A percentile compares a stretch with the other conserved stretches of the same genome.
These are phyloP conservation scores for Megaceryle alcyon DNA, from an alignment of 2,797 vertebrate genomes.

Conservation along the genomic window DNA sequence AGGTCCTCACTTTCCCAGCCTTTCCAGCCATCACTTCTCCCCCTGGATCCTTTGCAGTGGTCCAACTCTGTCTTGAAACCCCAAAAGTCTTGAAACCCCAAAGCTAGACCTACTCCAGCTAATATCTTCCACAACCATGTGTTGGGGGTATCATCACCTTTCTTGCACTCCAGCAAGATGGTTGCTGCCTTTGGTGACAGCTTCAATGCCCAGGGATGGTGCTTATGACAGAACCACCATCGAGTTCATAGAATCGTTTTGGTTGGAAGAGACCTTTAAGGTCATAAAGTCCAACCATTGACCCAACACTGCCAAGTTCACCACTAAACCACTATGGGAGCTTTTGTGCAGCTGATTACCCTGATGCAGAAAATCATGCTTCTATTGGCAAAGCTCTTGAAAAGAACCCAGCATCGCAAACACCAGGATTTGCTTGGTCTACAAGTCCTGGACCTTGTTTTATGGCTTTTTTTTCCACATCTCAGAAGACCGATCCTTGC, in stretches of 20 bases:
- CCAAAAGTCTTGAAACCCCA: neutral
- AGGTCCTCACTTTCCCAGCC: neutral
- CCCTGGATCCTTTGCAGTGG: neutral
- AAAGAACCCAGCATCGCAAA: rapidly evolving
- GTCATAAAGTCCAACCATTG: neutral
- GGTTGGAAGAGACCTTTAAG: neutral
- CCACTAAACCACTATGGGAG: too few species aligned
- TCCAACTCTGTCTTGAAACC: neutral
- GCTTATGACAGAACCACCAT: neutral
- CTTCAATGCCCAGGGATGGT: neutral
- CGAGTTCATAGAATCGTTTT: rapidly evolving
- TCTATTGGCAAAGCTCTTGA: neutral
- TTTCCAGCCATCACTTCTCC: neutral
- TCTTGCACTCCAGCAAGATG: neutral
- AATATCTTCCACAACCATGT: neutral
- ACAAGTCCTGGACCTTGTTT: neutral
- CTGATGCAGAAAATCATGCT: neutral
- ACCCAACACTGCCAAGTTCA: too few species aligned
- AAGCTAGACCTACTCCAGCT: neutral
- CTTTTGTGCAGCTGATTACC: neutral
- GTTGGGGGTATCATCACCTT: neutral
- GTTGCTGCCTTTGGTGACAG: neutral
- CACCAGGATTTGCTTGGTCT: neutral
- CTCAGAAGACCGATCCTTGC: neutral
- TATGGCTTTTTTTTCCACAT: rapidly evolving